A percentile compares a stretch with the other conserved stretches of the same genome.
These are phyloP conservation scores for Callyntrura guangdongensis DNA, from an alignment of 2,888 invertebrate genomes.

Conservation along the genomic window DNA sequence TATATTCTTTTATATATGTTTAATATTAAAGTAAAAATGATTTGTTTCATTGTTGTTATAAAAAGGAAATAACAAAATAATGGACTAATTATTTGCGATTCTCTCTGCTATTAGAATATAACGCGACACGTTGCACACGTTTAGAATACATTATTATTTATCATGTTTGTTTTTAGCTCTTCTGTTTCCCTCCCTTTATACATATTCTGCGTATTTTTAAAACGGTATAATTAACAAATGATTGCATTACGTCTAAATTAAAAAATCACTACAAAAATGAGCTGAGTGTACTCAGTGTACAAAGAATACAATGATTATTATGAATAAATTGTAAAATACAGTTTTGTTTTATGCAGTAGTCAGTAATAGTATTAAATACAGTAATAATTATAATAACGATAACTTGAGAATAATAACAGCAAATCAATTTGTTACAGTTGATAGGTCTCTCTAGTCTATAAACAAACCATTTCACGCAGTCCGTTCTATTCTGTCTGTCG, in stretches of 20 bases:
- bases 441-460: slow-evolving; percentile 50
- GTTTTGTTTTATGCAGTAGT: slow-evolving; percentile 39
- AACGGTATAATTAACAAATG: slow-evolving; percentile 39
- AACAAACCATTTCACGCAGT: not conserved
- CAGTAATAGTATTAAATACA: not conserved
- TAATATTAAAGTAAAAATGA: slow-evolving; percentile 63
- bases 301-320: slow-evolving; percentile 28
- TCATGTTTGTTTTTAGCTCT: slow-evolving; percentile 12
- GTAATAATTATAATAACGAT: not conserved
- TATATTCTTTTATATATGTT: too few relatives aligned
- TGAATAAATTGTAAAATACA: slow-evolving; percentile 47
- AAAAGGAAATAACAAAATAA: slow-evolving; percentile 76
- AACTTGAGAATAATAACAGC: slow-evolving; percentile 37
- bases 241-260: slow-evolving; percentile 64
- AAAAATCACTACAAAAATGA: slow-evolving; percentile 69
- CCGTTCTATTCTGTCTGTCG: not conserved
- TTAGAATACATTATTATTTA: slow-evolving; percentile 24
- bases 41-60: slow-evolving; percentile 42
- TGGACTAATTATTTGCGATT: slow-evolving; percentile 58
- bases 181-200: not conserved
- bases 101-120: slow-evolving; percentile 6
- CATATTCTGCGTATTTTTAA: slow-evolving; percentile 25
- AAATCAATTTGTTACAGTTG: slow-evolving; percentile 42
- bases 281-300: slow-evolving; percentile 51
- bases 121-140: not conserved